Evolutionary conservation across 2,797 vertebrate genomes (phyloP).

Genomic region (Poeciliopsis turneri): DNA sequence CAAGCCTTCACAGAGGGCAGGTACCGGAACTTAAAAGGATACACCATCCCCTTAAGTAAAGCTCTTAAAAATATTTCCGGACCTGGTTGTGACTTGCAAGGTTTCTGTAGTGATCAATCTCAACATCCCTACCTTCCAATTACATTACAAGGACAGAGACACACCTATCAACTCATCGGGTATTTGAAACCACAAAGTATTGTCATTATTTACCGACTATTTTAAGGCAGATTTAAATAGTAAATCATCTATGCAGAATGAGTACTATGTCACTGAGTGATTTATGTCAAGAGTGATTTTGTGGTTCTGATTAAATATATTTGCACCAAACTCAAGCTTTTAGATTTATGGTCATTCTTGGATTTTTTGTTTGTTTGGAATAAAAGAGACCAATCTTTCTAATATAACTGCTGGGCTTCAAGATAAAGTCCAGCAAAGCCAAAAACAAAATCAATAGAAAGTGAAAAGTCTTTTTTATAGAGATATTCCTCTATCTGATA

Average conservation of each 20-base stretch:
- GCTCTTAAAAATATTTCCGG: background rate
- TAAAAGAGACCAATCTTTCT: background rate
- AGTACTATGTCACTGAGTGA: background rate
- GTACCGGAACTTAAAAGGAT: background rate
- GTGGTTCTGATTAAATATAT: background rate
- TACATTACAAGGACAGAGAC: background rate
- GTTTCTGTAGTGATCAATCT: background rate
- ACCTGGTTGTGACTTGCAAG: background rate
- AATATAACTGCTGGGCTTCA: background rate
- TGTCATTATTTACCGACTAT: background rate
- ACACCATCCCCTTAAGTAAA: background rate
- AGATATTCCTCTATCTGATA: background rate
- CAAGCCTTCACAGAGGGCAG: conserved; percentile 5
- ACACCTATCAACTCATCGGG: background rate
- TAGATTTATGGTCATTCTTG: background rate
- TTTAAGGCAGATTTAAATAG: background rate
- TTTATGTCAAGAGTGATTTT: background rate
- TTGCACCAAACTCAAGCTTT: background rate
- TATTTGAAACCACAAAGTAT: background rate
- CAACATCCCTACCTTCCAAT: background rate
- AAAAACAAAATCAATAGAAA: background rate
- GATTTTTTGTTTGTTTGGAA: background rate
- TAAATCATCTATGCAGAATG: background rate
- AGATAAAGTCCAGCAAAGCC: background rate
- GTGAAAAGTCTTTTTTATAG: background rate